Conservation (phyloP, 2,113 vertebrate genomes). For the Tachuris rubrigastra region DNA sequence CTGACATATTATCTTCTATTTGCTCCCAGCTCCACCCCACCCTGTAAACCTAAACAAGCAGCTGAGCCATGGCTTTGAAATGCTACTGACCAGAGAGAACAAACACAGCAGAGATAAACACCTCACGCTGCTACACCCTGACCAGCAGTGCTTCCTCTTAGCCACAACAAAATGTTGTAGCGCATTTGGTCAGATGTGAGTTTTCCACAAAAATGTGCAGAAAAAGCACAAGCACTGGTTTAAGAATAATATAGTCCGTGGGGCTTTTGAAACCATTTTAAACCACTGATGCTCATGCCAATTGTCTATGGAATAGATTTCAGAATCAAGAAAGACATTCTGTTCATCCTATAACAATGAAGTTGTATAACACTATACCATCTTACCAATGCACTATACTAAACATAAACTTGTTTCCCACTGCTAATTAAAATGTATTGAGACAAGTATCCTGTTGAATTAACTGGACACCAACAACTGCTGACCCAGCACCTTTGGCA, state of each 20-base stretch:
- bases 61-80: not conserved
- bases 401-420: not conserved
- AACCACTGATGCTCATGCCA: not conserved
- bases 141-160: not conserved
- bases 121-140: not conserved
- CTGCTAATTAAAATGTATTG: not conserved
- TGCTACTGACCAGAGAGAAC: not conserved
- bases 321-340: not conserved
- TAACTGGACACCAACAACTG: not conserved
- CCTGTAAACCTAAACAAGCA: not conserved
- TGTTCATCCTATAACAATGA: not conserved
- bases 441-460: not conserved
- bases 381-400: not conserved
- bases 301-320: not conserved
- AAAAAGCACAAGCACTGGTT: not conserved
- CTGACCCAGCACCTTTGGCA: not conserved
- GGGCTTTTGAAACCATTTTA: not conserved
- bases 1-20: not conserved
- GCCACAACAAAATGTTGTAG: not conserved
- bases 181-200: not conserved
- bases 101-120: not conserved
- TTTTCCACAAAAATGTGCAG: not conserved
- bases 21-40: fast-evolving
- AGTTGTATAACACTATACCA: too few species aligned
- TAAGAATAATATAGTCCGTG: not conserved